These are phyloP conservation scores for Auanema freiburgensis DNA, from an alignment of 2,888 invertebrate species.

Conservation along the genomic window DNA sequence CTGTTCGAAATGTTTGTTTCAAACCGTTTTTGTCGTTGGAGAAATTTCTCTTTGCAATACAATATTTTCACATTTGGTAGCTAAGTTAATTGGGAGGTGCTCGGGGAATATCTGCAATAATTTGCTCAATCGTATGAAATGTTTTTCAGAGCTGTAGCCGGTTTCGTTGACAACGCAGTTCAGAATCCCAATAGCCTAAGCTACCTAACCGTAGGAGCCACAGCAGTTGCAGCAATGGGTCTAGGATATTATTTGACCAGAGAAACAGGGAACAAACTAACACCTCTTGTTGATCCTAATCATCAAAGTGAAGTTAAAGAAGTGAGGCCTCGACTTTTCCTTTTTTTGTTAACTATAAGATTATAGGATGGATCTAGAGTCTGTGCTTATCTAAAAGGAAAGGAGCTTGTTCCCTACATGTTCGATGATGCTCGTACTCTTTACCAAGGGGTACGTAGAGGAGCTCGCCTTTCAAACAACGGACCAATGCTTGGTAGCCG, in stretches of 20 bases:
- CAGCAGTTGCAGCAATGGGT: conserved; percentile 50
- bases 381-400: conserved; percentile 48
- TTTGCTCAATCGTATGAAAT: background rate
- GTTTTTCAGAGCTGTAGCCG: conserved; percentile 16
- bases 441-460: conserved; percentile 81
- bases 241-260: conserved; percentile 43
- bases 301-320: conserved; percentile 48
- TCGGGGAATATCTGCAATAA: background rate
- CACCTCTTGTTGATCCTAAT: conserved; percentile 40
- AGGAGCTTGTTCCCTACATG: conserved; percentile 69
- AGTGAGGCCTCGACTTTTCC: too few relatives aligned
- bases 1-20: background rate
- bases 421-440: conserved; percentile 85
- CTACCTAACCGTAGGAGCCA: conserved; percentile 36
- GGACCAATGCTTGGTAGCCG: conserved; percentile 60
- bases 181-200: background rate
- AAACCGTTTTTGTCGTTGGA: background rate
- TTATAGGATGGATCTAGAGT: conserved; percentile 53
- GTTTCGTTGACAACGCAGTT: conserved; percentile 16
- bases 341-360: conserved; percentile 8
- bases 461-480: conserved; percentile 86
- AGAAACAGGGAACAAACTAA: conserved; percentile 29
- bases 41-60: conserved; percentile 3
- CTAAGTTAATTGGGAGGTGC: background rate
- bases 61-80: background rate